A percentile compares a stretch with the other conserved stretches of the same genome.
These are phyloP conservation scores for Lampropteryx suffumata DNA, from an alignment of 2,888 invertebrate species.

Conservation along the genomic window DNA sequence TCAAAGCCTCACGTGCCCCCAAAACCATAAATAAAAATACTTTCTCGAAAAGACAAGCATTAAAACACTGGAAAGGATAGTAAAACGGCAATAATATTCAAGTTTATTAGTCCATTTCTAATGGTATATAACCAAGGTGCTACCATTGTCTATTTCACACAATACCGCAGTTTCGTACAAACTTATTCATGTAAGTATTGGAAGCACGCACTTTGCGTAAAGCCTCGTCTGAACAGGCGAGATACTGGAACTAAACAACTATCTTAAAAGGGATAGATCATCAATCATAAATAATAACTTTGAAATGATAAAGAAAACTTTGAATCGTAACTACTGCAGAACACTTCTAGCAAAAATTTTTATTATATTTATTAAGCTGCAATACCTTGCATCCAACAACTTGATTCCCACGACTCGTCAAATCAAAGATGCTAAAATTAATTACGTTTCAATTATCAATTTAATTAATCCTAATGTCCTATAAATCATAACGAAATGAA, in stretches of 20 bases:
- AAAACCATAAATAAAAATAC: slow-evolving; percentile 24
- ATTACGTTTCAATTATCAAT: slow-evolving; percentile 26
- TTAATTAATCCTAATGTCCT: slow-evolving; percentile 24
- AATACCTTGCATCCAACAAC: slow-evolving; percentile 12
- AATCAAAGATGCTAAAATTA: slow-evolving; percentile 11
- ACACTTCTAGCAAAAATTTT: slow-evolving; percentile 3
- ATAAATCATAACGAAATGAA: slow-evolving; percentile 31
- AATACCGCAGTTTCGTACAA: slow-evolving; percentile 48
- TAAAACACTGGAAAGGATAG: slow-evolving; percentile 33
- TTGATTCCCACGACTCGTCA: slow-evolving; percentile 19
- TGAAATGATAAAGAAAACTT: not conserved
- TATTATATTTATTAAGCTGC: slow-evolving; percentile 7
- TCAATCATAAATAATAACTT: not conserved
- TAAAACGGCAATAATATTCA: slow-evolving; percentile 38
- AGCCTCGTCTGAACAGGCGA: slow-evolving; percentile 36
- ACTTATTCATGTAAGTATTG: slow-evolving; percentile 53
- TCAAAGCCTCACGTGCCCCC: slow-evolving; percentile 17
- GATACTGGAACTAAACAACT: slow-evolving; percentile 10
- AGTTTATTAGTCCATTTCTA: slow-evolving; percentile 38
- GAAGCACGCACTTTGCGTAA: slow-evolving; percentile 54
- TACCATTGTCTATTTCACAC: slow-evolving; percentile 60
- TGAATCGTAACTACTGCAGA: not conserved
- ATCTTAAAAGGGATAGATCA: no score
- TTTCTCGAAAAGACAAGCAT: slow-evolving; percentile 24
- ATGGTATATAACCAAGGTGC: slow-evolving; percentile 41